Evolutionary conservation across 2,888 invertebrate species (phyloP), one percentile per base, ranked within the genome.

Genomic region (Ecdyonurus torrentis): DNA sequence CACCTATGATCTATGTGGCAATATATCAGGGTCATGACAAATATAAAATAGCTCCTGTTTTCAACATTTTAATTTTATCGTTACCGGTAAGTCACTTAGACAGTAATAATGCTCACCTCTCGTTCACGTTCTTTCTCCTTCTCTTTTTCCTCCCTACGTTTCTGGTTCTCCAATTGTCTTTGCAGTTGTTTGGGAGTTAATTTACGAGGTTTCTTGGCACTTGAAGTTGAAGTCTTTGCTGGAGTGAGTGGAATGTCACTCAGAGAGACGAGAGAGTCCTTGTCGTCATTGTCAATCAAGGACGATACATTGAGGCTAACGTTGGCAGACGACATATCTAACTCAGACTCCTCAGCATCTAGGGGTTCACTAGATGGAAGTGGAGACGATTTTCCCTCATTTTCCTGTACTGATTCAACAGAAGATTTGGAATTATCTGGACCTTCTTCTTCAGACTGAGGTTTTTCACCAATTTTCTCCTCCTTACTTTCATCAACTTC

Each of bases 131-230:
- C 79, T 58, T 71, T 74, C 68, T 71, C 79, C 68, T 72, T 79
- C 68, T 80, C 79, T 66, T 79, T 79, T 70, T 82, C 81, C 70
- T 82, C 76, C 59, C 68, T 76, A 66, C 74, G 75, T 58, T 67
- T 76, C 66, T 74, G 77, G 62, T 74, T 75, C 68, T 78, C 78
- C 68, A 78, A 77, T 66, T 77, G 78, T 63, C 76, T 77, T 67
- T 79, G 77, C 37, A 72, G 72, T 65, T 79, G 77, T 7, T 69
- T 72, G 55, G 55, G 55, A 5, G 55, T 55, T 7, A 55, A 22
- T n/a, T 55, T 55, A 7, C 55, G 55, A 10, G 22, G 19, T 55
- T 55, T 55, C 15, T 37, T 37, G 37, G 5, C 15, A 15, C 7
- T 15, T 5, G 37, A 37, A 20, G 55, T n/a, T n/a, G 55, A 7